A percentile compares a stretch with the other conserved stretches of the same genome.
Conservation (phyloP, 2,113 vertebrate species). For the Holacanthus passer region DNA sequence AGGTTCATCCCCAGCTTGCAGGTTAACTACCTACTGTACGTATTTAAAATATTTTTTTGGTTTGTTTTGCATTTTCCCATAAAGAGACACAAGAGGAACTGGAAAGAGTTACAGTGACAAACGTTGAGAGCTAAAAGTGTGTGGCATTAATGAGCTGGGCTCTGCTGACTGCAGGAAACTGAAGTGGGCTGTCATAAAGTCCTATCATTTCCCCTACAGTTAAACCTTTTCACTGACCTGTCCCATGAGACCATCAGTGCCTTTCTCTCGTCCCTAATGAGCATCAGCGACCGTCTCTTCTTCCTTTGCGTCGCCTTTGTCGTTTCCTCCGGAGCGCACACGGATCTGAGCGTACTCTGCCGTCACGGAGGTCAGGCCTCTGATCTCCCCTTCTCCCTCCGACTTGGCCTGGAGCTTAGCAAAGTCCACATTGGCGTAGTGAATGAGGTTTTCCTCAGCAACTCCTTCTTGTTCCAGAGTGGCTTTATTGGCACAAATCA, state of each 20-base stretch:
- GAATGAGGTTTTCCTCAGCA: constrained; percentile 14
- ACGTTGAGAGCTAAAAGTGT: background rate
- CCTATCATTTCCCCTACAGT: background rate
- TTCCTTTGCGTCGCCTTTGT: background rate
- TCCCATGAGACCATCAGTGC: background rate
- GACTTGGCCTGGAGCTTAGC: constrained; percentile 25
- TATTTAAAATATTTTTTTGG: background rate
- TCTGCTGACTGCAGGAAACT: background rate
- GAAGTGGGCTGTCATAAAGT: background rate
- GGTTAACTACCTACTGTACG: background rate
- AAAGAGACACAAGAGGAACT: background rate
- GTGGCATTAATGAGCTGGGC: background rate
- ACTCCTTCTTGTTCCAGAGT: constrained; percentile 6
- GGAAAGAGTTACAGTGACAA: background rate
- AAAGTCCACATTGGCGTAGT: constrained; percentile 45
- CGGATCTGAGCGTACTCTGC: constrained; percentile 47
- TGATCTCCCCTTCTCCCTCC: constrained; percentile 21
- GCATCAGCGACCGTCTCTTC: constrained; percentile 7
- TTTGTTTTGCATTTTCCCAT: constrained; percentile 13
- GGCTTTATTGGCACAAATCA: constrained; percentile 45
- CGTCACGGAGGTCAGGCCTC: constrained; percentile 32
- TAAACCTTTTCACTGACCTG: background rate
- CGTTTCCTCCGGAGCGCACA: background rate
- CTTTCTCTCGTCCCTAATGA: background rate
- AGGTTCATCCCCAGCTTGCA: background rate